Percentiles rank a stretch among this genome's conserved stretches.
These are phyloP conservation scores for Anthonomus grandis DNA, from an alignment of 1,140 invertebrate genomes.

Conservation along the genomic window DNA sequence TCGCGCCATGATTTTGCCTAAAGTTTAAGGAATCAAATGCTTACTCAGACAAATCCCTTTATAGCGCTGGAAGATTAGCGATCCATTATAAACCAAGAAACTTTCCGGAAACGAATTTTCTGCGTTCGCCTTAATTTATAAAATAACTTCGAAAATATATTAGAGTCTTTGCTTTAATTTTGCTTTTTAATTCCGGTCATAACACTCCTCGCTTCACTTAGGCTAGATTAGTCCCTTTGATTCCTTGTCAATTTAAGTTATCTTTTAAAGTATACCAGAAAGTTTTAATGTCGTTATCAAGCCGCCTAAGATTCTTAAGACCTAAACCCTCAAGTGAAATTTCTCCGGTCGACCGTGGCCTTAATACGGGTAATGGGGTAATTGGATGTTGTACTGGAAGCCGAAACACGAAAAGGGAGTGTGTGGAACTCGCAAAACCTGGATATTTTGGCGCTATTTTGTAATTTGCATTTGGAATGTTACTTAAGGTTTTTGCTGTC, in stretches of 20 bases:
- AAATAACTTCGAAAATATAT: too few species aligned
- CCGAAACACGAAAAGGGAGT: constrained; percentile 15
- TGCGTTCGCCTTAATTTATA: too few species aligned
- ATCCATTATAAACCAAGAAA: too few species aligned
- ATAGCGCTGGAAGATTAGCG: too few species aligned
- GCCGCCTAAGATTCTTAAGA: constrained; percentile 6
- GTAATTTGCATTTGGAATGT: constrained; percentile 9
- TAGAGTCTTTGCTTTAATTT: too few species aligned
- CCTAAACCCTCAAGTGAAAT: constrained; percentile 1
- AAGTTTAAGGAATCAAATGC: too few species aligned
- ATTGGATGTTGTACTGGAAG: constrained; percentile 7
- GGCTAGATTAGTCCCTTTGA: constrained; percentile 5
- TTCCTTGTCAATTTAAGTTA: constrained; percentile 10
- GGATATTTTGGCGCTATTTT: not conserved
- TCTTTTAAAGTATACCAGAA: constrained; percentile 8
- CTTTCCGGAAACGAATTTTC: too few species aligned
- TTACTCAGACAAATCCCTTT: too few species aligned
- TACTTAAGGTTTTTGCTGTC: too few species aligned
- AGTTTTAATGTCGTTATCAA: constrained; percentile 13
- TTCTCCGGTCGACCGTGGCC: constrained; percentile 6
- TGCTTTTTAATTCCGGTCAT: too few species aligned
- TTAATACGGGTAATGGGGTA: constrained; percentile 12
- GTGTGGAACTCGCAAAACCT: not conserved
- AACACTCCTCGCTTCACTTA: too few species aligned
- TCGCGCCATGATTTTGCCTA: too few species aligned